phyloP scores from a whole-genome alignment of 1,140 invertebrate species.

The Drosophila nikananu region DNA sequence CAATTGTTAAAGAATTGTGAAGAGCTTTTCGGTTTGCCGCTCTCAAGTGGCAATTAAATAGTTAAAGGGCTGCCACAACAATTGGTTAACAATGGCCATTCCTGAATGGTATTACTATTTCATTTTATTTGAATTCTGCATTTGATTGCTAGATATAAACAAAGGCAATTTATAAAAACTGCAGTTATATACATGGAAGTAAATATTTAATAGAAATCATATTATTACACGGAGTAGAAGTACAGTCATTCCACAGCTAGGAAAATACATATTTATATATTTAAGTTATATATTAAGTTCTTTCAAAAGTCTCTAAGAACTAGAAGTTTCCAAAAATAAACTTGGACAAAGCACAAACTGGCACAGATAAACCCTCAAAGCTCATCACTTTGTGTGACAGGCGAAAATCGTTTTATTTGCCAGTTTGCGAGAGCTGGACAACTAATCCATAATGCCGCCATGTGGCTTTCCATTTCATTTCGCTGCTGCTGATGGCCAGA shows the following conservation, averaged over 20 bases:
- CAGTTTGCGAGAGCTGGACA: slow-evolving; percentile 19
- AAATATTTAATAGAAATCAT: too few relatives aligned
- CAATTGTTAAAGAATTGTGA: slow-evolving; percentile 32
- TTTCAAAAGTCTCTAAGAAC: not conserved
- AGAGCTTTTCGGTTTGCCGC: slow-evolving; percentile 1
- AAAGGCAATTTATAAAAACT: not conserved
- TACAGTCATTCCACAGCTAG: too few relatives aligned
- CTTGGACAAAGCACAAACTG: not conserved
- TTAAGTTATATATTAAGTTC: too few relatives aligned
- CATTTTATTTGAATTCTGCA: not conserved
- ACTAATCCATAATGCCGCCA: slow-evolving; percentile 52
- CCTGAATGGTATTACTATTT: not conserved
- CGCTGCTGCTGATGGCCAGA: slow-evolving; percentile 14
- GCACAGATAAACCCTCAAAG: slow-evolving; percentile 7
- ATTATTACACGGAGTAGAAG: too few relatives aligned
- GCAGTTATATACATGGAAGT: too few relatives aligned
- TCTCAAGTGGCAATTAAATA: slow-evolving; percentile 36
- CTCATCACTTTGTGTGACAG: slow-evolving; percentile 30
- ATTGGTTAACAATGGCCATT: not conserved
- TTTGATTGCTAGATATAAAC: not conserved
- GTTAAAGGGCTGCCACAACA: slow-evolving; percentile 10
- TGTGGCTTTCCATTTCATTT: slow-evolving; percentile 49
- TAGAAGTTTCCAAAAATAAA: not conserved
- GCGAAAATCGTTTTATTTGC: slow-evolving; percentile 31
- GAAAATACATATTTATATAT: too few relatives aligned